Base-by-base conservation (phyloP, 2,888 invertebrate genomes). In the Tridacna gigas region DNA sequence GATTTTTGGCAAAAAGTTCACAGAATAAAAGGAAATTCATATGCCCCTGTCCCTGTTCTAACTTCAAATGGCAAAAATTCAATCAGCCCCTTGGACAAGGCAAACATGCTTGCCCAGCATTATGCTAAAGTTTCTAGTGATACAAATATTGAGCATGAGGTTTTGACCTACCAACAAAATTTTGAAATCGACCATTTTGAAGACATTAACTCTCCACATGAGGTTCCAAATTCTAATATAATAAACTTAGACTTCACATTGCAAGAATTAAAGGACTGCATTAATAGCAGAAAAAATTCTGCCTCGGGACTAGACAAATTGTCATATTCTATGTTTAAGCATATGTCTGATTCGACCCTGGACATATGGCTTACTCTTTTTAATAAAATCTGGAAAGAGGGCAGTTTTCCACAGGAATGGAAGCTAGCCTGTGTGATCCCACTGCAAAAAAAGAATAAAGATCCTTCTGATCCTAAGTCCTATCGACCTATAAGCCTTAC, bases 401-500 rank as follows among this genome's bases (percentile, higher is more conserved):
- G 28, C 20, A 18, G 18, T 12, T 78, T 51, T 26, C 76, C 69
- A 20, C 26, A 28, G 56, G 77, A 22, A 18, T 81, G 77, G 73
- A 77, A 66, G 26, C 28, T 77, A 48, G 81, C 77, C 15, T 77
- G 77, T 66, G 60, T 81, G 18, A 77, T 81, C n/a, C 81, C 76
- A 18, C 28, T 74, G 28, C 45, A 51, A 12, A 74, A 74, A 74
- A 22, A 48, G n/a, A 28, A 28, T 11, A 73, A 73, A 73, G 73
- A 73, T 47, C 28, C 56, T 48, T 61, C 45, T n/a, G 76, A 76
- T 18, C 74, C 73, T 65, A 77, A 77, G 25, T 81, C 73, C 1
- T 74, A 81, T 47, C 60, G 81, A 56, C 77, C 74, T 1, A 77
- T 77, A 15, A 77, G 77, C 47, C 81, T 81, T 25, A 77, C 81